Evolutionary conservation across 2,113 vertebrate genomes (phyloP).

Genomic region (Stomatorhinus ivindoensis): DNA sequence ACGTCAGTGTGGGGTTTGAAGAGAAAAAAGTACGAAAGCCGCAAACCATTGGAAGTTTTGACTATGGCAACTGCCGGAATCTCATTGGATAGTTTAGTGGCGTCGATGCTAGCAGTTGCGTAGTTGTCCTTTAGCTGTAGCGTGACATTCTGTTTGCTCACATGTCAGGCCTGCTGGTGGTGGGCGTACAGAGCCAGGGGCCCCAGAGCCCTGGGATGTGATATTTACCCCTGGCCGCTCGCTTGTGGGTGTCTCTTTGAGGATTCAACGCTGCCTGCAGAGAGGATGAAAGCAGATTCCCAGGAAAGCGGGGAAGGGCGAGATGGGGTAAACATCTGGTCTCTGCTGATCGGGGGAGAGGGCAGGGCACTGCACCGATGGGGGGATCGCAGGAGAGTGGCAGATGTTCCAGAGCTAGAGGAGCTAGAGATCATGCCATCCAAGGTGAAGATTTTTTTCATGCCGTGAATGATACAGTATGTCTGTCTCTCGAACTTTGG

Average conservation of each 20-base stretch:
- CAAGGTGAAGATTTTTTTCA: neutral
- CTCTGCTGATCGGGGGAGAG: neutral
- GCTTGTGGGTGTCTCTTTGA: neutral
- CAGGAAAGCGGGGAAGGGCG: neutral
- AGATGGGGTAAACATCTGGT: neutral
- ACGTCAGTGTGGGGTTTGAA: neutral
- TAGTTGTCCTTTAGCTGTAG: neutral
- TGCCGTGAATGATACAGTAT: neutral
- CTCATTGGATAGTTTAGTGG: neutral
- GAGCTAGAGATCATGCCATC: neutral
- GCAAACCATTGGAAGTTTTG: neutral
- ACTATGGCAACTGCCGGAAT: neutral
- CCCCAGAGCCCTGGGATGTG: neutral
- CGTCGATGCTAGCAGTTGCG: neutral
- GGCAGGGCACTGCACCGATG: neutral
- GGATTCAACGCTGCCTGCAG: neutral
- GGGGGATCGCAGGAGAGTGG: neutral
- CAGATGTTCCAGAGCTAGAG: neutral
- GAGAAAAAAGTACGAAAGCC: neutral
- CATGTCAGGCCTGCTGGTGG: neutral
- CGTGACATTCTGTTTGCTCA: neutral
- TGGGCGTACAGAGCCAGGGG: neutral
- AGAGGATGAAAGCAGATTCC: constrained; percentile 3
- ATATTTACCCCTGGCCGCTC: neutral
- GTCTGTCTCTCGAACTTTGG: neutral